Evolutionary conservation across 2,113 vertebrate species (phyloP).

Genomic region (Leptodactylus fuscus): DNA sequence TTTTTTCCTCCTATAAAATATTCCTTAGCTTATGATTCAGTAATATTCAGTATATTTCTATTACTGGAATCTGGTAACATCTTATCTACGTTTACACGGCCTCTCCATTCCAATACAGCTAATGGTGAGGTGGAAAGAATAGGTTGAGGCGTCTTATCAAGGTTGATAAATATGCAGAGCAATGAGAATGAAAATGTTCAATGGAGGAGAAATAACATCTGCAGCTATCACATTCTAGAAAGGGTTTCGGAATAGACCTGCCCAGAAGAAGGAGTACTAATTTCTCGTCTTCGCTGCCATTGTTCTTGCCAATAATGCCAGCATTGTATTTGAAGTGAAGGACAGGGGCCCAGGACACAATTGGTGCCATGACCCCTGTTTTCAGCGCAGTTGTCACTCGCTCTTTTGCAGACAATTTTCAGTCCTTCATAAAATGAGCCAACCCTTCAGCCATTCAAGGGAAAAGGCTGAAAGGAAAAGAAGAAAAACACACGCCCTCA

Average conservation of each 20-base stretch:
- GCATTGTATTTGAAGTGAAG: slow-evolving; percentile 46
- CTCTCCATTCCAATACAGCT: neutral
- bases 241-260: slow-evolving; percentile 31
- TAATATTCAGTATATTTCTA: no score
- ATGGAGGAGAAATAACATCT: slow-evolving; percentile 17
- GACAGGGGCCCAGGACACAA: slow-evolving; percentile 46
- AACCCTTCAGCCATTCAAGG: slow-evolving; percentile 52
- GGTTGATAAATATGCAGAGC: slow-evolving; percentile 2
- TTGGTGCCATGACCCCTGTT: slow-evolving; percentile 47
- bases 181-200: slow-evolving; percentile 10
- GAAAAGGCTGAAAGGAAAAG: slow-evolving; percentile 52
- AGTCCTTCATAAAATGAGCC: slow-evolving; percentile 55
- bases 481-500: slow-evolving; percentile 49
- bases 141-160: neutral
- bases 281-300: slow-evolving; percentile 36
- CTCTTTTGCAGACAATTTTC: slow-evolving; percentile 58
- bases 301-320: slow-evolving; percentile 51
- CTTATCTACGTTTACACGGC: no score
- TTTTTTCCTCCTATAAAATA: no score
- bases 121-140: neutral
- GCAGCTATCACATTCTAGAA: slow-evolving; percentile 18
- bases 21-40: no score
- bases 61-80: no score
- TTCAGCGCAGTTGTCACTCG: slow-evolving; percentile 48
- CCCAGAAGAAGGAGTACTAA: slow-evolving; percentile 49